A percentile compares a stretch with the other conserved stretches of the same genome.
phyloP scores from a whole-genome alignment of 1,140 invertebrate genomes.

The Heliconius himera region DNA sequence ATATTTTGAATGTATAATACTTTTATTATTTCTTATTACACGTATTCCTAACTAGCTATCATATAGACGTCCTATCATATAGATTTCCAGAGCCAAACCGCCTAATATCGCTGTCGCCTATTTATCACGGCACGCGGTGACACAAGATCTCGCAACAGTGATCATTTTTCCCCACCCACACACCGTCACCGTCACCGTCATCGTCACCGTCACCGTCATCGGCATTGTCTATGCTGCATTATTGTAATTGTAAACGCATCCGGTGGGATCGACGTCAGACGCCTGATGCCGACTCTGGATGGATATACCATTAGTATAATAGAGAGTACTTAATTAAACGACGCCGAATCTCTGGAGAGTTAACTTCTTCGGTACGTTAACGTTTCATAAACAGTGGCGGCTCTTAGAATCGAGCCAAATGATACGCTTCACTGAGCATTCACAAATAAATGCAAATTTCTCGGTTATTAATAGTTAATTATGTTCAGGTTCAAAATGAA shows the following conservation, averaged over 20 bases:
- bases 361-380: slow-evolving; percentile 38
- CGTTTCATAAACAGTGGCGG: slow-evolving; percentile 33
- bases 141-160: slow-evolving; percentile 15
- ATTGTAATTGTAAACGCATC: slow-evolving; percentile 52
- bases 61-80: too few species aligned
- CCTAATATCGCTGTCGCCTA: slow-evolving; percentile 1
- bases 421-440: slow-evolving; percentile 25
- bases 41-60: too few species aligned
- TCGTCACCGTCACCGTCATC: slow-evolving; percentile 1
- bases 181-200: neutral
- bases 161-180: slow-evolving; percentile 24
- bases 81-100: neutral
- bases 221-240: slow-evolving; percentile 50
- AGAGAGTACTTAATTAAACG: slow-evolving; percentile 48
- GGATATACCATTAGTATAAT: slow-evolving; percentile 48
- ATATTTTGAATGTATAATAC: too few species aligned
- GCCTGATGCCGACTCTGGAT: slow-evolving; percentile 36
- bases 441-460: slow-evolving; percentile 39
- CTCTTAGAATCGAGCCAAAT: slow-evolving; percentile 18
- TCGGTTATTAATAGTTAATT: slow-evolving; percentile 29
- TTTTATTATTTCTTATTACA: too few species aligned
- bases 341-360: slow-evolving; percentile 28
- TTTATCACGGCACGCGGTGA: neutral
- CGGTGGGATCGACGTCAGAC: slow-evolving; percentile 42
- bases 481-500: slow-evolving; percentile 33